Percentiles rank a stretch among this genome's conserved stretches.
These are phyloP conservation scores for Acanthochromis polyacanthus DNA, from an alignment of 2,113 vertebrate genomes.

Conservation along the genomic window DNA sequence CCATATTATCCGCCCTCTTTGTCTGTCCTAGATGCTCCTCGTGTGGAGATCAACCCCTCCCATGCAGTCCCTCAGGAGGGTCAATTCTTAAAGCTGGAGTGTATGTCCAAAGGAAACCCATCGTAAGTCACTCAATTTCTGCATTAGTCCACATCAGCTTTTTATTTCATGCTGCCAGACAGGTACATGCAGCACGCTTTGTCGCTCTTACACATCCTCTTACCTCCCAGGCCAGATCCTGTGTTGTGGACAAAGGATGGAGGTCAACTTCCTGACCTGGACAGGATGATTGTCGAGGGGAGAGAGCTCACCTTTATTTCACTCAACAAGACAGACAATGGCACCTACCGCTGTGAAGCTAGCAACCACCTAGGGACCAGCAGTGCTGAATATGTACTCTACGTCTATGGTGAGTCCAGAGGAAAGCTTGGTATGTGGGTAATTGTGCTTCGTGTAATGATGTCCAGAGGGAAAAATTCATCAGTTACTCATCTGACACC, in stretches of 20 bases:
- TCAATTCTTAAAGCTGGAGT: conserved; percentile 95
- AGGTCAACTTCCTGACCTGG: conserved; percentile 94
- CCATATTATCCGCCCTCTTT: conserved; percentile 29
- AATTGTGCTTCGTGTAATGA: conserved; percentile 8
- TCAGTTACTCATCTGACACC: background rate
- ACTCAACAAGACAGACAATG: conserved; percentile 99
- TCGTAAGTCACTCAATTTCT: conserved; percentile 88
- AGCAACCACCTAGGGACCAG: conserved; percentile 95
- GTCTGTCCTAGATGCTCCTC: conserved; percentile 91
- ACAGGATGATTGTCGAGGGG: conserved; percentile 95
- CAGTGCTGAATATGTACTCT: conserved; percentile 95
- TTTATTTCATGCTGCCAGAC: conserved; percentile 1
- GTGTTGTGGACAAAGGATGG: conserved; percentile 98
- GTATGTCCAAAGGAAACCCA: conserved; percentile 97
- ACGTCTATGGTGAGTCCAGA: conserved; percentile 94
- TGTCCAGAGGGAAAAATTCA: background rate
- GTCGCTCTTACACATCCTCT: conserved; percentile 21
- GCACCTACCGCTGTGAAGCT: conserved; percentile 98
- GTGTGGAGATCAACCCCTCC: conserved; percentile 93
- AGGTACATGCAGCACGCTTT: background rate
- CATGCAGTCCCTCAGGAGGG: conserved; percentile 94
- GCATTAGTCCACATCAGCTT: conserved; percentile 1
- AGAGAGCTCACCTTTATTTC: conserved; percentile 94
- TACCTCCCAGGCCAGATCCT: conserved; percentile 90
- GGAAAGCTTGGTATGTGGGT: background rate